Base-by-base conservation (phyloP, 2,797 vertebrate genomes). In the Taeniopygia guttata region DNA sequence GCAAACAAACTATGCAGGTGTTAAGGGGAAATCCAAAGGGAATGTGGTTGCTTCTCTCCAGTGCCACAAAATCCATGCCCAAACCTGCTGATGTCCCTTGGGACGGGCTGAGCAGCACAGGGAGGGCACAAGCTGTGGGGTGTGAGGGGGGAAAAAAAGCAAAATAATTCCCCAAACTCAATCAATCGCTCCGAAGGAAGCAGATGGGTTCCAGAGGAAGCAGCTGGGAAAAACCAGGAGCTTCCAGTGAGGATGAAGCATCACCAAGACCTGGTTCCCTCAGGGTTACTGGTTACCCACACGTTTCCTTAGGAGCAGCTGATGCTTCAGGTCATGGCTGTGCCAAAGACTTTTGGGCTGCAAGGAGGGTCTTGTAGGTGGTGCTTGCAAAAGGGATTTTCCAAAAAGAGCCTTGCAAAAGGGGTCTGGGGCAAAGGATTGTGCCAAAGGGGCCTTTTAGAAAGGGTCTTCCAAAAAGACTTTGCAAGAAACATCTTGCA, bases 181-280 rank as follows among this genome's bases (percentile, higher is more conserved):
- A 40, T 6, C 2, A 1, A 7, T 3, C 0, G 0, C 22, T 56
- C 23, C 5, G 1, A 77, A 77, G 36, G 45, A 83, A 54, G 48
- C 48, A 49, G 48, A 58, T 4, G 49, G 55, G 43, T 9, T 75
- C 42, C 40, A 36, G 36, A 66, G 40, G 34, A 66, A 51, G 69
- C 40, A 66, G 40, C 34, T 3, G 7, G 49, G 38, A 45, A 80
- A 58, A 74, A 42, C 5, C 21, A 32, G 67, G 70, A 84, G 93
- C 29, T 59, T 18, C n/a, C 46, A 58, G 20, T 0, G 4, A 69
- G 69, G 60, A 38, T 17, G 38, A 84, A 78, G 59, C 27, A 56
- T 13, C 78, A 23, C 18, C 3, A 1, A 54, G 43, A 48, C 15
- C 21, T 3, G 32, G 59, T 30, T 27, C 48, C 59, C 34, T 77